phyloP scores from a whole-genome alignment of 1,140 invertebrate species.

The Gyrodactylus bullatarudis region DNA sequence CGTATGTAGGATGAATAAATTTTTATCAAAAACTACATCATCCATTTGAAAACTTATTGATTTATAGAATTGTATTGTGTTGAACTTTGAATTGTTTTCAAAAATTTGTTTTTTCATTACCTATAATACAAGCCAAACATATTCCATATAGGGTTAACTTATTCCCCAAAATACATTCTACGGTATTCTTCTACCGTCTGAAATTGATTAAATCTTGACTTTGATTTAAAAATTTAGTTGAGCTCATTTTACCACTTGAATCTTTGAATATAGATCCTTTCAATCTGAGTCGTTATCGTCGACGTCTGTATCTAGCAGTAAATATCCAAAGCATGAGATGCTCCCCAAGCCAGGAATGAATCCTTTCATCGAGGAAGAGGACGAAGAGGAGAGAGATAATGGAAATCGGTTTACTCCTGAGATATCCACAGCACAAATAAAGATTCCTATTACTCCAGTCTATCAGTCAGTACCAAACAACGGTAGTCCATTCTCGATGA shows the following conservation, averaged over 20 bases:
- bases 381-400: background rate
- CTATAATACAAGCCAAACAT: too few species aligned
- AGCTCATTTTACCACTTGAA: background rate
- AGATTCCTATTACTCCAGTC: too few species aligned
- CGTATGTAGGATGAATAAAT: background rate
- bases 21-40: too few species aligned
- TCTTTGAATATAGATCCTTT: background rate
- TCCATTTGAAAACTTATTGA: too few species aligned
- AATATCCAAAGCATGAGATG: background rate
- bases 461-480: background rate
- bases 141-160: too few species aligned
- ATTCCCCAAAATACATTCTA: too few species aligned
- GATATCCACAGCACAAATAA: too few species aligned
- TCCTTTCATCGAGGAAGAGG: background rate
- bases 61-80: too few species aligned
- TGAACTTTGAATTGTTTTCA: too few species aligned
- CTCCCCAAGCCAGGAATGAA: background rate
- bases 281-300: background rate
- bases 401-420: background rate
- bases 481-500: background rate
- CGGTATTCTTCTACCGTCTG: too few species aligned
- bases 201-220: background rate
- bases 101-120: too few species aligned
- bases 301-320: background rate
- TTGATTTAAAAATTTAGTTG: background rate